These are phyloP conservation scores for Hydrozoanthus gracilis DNA, from an alignment of 92 coral and sea anemone species.

Conservation along the genomic window DNA sequence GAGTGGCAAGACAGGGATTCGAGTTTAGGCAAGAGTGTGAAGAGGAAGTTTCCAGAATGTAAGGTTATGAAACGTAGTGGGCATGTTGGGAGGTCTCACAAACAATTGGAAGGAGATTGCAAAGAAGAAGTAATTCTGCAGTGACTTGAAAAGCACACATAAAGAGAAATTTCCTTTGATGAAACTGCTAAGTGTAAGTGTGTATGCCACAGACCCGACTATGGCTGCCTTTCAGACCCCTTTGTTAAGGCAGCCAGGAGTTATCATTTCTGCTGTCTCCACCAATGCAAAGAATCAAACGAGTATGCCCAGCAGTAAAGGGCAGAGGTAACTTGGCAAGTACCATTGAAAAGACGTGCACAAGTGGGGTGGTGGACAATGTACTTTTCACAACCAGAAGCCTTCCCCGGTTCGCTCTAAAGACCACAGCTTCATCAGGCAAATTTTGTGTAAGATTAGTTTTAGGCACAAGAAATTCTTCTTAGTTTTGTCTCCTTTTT, in stretches of 20 bases:
- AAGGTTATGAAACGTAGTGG: constrained; percentile 59
- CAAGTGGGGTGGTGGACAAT: constrained; percentile 41
- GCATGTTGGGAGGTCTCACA: constrained; percentile 64
- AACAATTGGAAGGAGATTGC: constrained; percentile 51
- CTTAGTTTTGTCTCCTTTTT: no score
- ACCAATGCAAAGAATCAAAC: constrained; percentile 30
- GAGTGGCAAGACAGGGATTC: constrained; percentile 61
- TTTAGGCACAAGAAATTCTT: no score
- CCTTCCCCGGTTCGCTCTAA: constrained; percentile 8
- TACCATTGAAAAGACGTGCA: constrained; percentile 47
- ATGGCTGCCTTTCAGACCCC: constrained; percentile 47
- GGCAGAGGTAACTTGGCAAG: constrained; percentile 31
- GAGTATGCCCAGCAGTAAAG: no score
- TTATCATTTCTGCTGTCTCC: constrained; percentile 35
- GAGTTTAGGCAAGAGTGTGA: constrained; percentile 39
- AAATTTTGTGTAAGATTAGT: not conserved
- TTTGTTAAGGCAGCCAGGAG: constrained; percentile 32
- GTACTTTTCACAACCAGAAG: constrained; percentile 29
- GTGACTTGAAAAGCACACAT: no score
- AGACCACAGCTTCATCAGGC: not conserved
- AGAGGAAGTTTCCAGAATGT: constrained; percentile 33
- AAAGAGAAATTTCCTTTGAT: constrained; percentile 23
- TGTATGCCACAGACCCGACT: constrained; percentile 52
- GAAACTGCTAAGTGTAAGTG: constrained; percentile 50
- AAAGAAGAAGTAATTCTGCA: constrained; percentile 31